These are phyloP conservation scores for Rhynchophorus ferrugineus DNA, from an alignment of 1,140 invertebrate genomes.

Conservation along the genomic window DNA sequence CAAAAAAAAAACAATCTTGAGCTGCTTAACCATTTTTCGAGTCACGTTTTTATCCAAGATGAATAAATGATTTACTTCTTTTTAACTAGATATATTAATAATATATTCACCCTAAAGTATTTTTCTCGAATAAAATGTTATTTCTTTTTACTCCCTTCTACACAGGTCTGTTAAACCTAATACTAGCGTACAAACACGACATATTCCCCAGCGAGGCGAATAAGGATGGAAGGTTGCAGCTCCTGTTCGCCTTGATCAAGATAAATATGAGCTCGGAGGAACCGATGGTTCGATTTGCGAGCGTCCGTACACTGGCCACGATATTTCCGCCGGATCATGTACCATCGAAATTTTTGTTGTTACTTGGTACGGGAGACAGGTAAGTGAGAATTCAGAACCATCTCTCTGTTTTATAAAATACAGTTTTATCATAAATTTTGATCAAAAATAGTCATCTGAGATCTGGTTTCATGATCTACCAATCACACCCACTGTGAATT, in stretches of 20 bases:
- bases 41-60: too few relatives aligned
- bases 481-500: too few relatives aligned
- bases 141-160: background rate
- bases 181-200: constrained; percentile 55
- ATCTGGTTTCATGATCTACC: too few relatives aligned
- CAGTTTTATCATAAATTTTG: too few relatives aligned
- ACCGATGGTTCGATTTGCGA: constrained; percentile 67
- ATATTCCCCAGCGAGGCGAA: constrained; percentile 33
- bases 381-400: constrained; percentile 41
- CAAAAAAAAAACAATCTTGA: too few relatives aligned
- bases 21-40: too few relatives aligned
- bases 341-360: constrained; percentile 71
- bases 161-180: constrained; percentile 38
- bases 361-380: constrained; percentile 79
- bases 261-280: constrained; percentile 58
- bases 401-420: too few relatives aligned
- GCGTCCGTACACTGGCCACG: constrained; percentile 71
- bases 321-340: constrained; percentile 76
- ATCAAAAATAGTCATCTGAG: too few relatives aligned
- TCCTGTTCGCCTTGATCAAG: constrained; percentile 44
- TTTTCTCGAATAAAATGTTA: background rate
- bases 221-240: constrained; percentile 33
- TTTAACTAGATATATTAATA: too few relatives aligned
- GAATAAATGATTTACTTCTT: too few relatives aligned
- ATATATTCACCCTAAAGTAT: too few relatives aligned